Conservation (phyloP, 2,888 invertebrate genomes). For the Enchytraeus crypticus region DNA sequence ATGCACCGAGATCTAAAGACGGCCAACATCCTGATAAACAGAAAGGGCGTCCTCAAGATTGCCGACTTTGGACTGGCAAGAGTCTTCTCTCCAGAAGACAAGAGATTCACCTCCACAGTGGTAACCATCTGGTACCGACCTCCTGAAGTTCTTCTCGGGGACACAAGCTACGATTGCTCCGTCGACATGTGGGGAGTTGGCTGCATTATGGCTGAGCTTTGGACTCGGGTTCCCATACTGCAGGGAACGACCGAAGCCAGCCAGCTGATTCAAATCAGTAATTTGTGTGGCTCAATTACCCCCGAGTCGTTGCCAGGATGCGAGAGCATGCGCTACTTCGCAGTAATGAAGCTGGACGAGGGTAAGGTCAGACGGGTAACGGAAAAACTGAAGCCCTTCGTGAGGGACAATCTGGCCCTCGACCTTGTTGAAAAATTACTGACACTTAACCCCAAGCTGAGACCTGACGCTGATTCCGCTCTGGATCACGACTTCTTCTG, state of each 20-base stretch:
- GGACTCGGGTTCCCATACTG: conserved; percentile 68
- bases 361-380: conserved; percentile 43
- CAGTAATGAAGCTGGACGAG: conserved; percentile 39
- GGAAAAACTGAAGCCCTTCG: conserved; percentile 66
- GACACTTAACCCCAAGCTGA: conserved; percentile 79
- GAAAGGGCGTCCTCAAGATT: conserved; percentile 73
- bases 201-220: conserved; percentile 99
- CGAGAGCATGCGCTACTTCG: conserved; percentile 75
- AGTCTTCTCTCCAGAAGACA: conserved; percentile 82
- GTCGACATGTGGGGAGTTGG: conserved; percentile 89
- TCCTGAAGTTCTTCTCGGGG: conserved; percentile 49
- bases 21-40: conserved; percentile 92
- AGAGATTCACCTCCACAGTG: conserved; percentile 90
- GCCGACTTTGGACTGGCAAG: conserved; percentile 96
- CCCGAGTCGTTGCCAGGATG: conserved; percentile 65
- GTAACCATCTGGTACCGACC: conserved; percentile 89
- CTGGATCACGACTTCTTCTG: conserved; percentile 97
- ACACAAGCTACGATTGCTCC: conserved; percentile 88
- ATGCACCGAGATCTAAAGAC: conserved; percentile 80
- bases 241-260: conserved; percentile 89
- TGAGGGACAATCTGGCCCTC: conserved; percentile 82
- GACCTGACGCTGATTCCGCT: conserved; percentile 79
- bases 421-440: conserved; percentile 84
- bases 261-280: conserved; percentile 84
- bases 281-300: conserved; percentile 89